These are phyloP conservation scores for Prunella strophiata DNA, from an alignment of 2,797 vertebrate species.

Conservation along the genomic window DNA sequence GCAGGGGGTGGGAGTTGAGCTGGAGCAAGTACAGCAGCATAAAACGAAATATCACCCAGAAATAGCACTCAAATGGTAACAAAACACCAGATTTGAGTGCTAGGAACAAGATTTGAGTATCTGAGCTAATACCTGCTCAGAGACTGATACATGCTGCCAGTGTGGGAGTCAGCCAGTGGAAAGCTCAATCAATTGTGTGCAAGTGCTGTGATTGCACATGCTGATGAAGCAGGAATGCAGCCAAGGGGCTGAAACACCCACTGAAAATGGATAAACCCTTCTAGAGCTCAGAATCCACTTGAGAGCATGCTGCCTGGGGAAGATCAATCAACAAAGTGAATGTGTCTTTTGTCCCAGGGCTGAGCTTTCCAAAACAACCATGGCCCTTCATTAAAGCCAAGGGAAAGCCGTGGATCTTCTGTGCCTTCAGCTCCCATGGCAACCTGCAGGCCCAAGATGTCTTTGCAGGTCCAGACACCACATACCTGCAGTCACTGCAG, in stretches of 20 bases:
- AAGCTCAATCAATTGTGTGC: not conserved
- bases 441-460: not conserved
- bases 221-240: not conserved
- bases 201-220: not conserved
- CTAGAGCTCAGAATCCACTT: not conserved
- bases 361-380: not conserved
- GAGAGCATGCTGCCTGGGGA: not conserved
- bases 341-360: not conserved
- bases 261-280: conserved; percentile 10
- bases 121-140: not conserved
- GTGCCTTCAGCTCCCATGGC: not conserved
- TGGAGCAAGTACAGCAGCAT: not conserved
- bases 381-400: not conserved
- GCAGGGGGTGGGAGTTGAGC: not conserved
- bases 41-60: not conserved
- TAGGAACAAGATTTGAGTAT: not conserved
- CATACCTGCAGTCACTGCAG: not conserved
- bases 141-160: not conserved
- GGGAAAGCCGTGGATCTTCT: not conserved
- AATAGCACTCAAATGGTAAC: not conserved
- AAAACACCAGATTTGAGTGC: not conserved
- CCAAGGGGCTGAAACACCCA: not conserved
- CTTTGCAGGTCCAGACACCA: not conserved
- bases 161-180: not conserved
- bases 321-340: not conserved